Evolutionary conservation across 2,797 vertebrate species (phyloP).

Genomic region (Dendrocincla tyrannina): DNA sequence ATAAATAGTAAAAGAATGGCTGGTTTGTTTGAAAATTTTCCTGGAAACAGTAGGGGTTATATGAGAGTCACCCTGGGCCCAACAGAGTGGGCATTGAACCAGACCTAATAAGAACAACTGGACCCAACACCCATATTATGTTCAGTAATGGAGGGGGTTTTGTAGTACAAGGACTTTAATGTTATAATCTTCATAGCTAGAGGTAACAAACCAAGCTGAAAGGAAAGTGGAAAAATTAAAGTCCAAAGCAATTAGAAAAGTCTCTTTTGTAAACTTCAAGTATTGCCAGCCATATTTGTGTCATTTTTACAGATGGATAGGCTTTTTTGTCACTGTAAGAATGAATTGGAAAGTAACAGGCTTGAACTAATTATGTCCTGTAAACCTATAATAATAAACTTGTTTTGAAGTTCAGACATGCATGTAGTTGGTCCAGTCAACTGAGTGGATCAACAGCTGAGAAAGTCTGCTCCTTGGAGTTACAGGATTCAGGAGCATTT

Average conservation of each 20-base stretch:
- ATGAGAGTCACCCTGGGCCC: constrained; percentile 7
- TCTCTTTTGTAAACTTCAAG: background rate
- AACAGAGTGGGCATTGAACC: constrained; percentile 21
- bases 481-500: background rate
- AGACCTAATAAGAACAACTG: constrained; percentile 49
- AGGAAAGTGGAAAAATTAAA: background rate
- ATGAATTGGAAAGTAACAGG: constrained; percentile 27
- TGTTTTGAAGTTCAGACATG: constrained; percentile 30
- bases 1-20: constrained; percentile 28
- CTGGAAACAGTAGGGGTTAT: constrained; percentile 23
- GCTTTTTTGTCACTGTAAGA: constrained; percentile 20
- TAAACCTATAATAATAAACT: constrained; percentile 19
- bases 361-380: constrained; percentile 52
- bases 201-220: constrained; percentile 29
- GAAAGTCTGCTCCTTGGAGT: background rate
- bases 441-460: background rate
- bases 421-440: background rate
- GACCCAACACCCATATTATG: background rate
- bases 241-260: constrained; percentile 31
- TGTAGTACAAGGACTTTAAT: constrained; percentile 25
- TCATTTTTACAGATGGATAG: constrained; percentile 26
- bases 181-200: constrained; percentile 10
- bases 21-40: constrained; percentile 26
- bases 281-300: constrained; percentile 4
- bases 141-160: background rate